phyloP scores from a whole-genome alignment of 2,113 vertebrate species.

The Melierax canorus region DNA sequence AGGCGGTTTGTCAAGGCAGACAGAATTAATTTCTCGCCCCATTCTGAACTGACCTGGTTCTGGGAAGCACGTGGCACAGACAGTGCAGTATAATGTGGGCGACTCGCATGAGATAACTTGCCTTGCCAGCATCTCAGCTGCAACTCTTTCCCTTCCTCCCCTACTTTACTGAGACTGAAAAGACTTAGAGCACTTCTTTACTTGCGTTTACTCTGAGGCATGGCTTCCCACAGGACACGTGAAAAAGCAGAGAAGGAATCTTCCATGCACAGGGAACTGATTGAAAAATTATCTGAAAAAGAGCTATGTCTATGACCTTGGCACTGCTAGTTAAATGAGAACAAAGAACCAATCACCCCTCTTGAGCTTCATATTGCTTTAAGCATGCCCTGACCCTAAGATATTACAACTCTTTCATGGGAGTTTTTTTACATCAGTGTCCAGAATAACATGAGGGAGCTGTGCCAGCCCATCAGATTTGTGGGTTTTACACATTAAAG shows the following conservation, averaged over 20 bases:
- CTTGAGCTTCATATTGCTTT: not conserved
- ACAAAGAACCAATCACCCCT: not conserved
- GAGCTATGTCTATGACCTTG: not conserved
- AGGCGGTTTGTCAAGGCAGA: not conserved
- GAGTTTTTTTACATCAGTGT: not conserved
- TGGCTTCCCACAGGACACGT: not conserved
- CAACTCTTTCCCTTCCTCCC: not conserved
- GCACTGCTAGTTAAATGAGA: not conserved
- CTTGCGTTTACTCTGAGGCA: not conserved
- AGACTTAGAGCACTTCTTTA: not conserved
- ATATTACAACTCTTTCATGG: not conserved
- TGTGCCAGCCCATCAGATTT: not conserved
- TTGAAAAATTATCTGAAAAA: not conserved
- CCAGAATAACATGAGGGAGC: not conserved
- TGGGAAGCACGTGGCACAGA: not conserved
- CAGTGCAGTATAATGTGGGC: too few species aligned
- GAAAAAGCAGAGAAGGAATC: not conserved
- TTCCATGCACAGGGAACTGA: not conserved
- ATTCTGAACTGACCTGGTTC: not conserved
- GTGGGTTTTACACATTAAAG: not conserved
- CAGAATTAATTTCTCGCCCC: not conserved
- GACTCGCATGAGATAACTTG: not conserved
- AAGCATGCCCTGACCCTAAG: not conserved
- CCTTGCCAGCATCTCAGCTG: not conserved
- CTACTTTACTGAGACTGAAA: not conserved